Evolutionary conservation across 2,797 vertebrate species (phyloP).

Genomic region (Rhinoraja longicauda): DNA sequence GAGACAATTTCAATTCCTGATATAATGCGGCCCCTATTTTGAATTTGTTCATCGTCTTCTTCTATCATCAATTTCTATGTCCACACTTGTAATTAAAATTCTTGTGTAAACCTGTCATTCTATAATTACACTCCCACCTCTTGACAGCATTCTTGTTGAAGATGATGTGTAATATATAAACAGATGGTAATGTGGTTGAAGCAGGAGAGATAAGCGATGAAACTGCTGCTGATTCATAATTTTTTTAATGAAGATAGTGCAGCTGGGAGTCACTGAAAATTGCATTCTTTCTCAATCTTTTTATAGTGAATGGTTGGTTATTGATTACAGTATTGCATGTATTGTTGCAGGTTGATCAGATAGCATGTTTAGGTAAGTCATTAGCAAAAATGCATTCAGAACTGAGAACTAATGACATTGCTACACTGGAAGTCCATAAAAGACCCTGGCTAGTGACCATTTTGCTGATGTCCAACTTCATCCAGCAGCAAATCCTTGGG

Average conservation of each 20-base stretch:
- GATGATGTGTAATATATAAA: not conserved
- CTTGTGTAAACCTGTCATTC: not conserved
- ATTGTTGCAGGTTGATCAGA: not conserved
- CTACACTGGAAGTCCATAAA: not conserved
- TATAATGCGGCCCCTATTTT: not conserved
- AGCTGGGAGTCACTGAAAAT: not conserved
- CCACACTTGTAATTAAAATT: not conserved
- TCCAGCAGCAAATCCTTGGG: not conserved
- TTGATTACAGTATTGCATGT: not conserved
- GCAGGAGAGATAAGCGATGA: not conserved
- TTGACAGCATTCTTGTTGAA: not conserved
- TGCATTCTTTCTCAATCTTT: not conserved
- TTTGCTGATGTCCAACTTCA: not conserved
- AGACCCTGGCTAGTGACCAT: not conserved
- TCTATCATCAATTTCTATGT: not conserved
- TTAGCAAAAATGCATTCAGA: not conserved
- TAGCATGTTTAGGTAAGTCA: not conserved
- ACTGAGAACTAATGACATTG: not conserved
- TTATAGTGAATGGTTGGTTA: not conserved
- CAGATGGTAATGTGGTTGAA: not conserved
- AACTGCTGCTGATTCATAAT: not conserved
- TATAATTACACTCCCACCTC: not conserved
- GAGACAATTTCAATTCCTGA: not conserved
- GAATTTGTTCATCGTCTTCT: not conserved
- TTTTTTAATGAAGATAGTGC: not conserved